phyloP scores from a whole-genome alignment of 2,113 vertebrate genomes.

The Melanerpes aurifrons region DNA sequence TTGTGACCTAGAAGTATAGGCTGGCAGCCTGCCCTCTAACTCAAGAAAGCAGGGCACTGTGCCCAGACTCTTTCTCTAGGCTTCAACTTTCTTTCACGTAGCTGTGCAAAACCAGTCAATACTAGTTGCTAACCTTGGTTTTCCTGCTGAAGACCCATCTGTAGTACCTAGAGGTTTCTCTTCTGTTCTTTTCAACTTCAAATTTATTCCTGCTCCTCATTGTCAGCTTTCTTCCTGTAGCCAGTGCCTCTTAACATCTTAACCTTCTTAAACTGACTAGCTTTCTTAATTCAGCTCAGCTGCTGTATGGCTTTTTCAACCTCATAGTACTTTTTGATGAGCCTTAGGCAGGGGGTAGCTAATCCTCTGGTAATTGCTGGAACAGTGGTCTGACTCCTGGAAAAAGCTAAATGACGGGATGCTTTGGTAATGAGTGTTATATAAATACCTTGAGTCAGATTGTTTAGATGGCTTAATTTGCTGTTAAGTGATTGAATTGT shows the following conservation, averaged over 20 bases:
- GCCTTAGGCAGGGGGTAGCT: background rate
- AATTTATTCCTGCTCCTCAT: background rate
- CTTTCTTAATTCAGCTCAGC: background rate
- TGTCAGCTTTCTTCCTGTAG: background rate
- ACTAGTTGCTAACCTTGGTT: constrained; percentile 26
- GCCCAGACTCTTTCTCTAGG: constrained; percentile 27
- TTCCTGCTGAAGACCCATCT: constrained; percentile 22
- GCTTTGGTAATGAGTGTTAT: background rate
- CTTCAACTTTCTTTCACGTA: constrained; percentile 21
- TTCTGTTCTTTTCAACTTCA: background rate
- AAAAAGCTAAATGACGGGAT: background rate
- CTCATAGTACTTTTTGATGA: background rate
- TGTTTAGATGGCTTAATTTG: background rate
- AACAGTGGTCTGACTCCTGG: background rate
- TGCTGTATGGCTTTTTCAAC: background rate
- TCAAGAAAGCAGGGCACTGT: constrained; percentile 40
- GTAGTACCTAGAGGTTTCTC: background rate
- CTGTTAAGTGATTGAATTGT: background rate
- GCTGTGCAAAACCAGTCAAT: constrained; percentile 16
- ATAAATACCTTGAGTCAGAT: background rate
- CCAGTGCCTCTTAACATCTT: background rate
- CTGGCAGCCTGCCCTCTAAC: constrained; percentile 50
- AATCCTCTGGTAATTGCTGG: background rate
- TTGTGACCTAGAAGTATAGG: background rate
- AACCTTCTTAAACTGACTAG: background rate